Conservation (phyloP, 92 coral and sea anemone species). For the Porites evermanni region DNA sequence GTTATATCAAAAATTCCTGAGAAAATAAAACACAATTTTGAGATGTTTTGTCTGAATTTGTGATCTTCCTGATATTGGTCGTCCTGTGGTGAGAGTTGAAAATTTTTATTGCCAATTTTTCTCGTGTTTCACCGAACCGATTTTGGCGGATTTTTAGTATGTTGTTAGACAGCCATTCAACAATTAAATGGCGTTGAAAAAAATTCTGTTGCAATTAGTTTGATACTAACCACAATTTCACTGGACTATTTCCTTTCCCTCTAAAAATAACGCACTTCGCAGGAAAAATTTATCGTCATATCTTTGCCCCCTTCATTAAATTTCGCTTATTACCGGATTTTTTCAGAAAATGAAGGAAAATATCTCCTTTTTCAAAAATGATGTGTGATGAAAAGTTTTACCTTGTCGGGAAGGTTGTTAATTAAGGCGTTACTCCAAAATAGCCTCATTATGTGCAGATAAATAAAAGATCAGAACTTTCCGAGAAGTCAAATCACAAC, state of each 20-base stretch:
- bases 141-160: no score
- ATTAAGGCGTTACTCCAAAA: background rate
- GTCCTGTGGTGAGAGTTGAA: no score
- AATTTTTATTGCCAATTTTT: no score
- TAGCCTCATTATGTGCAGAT: conserved; percentile 7
- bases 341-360: conserved; percentile 1
- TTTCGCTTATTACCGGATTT: background rate
- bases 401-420: conserved; percentile 2
- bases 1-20: no score
- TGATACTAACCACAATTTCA: no score
- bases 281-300: conserved; percentile 1
- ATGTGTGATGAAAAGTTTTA: conserved; percentile 6
- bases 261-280: conserved; percentile 9
- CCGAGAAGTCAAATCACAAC: conserved; percentile 12
- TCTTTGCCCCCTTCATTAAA: conserved; percentile 8
- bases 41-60: no score
- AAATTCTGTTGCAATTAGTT: no score
- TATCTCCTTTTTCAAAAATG: conserved; percentile 11
- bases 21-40: no score
- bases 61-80: no score
- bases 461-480: conserved; percentile 4
- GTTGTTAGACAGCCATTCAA: no score
- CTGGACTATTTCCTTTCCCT: conserved; percentile 4
- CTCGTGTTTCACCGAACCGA: no score
- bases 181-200: no score